Conservation (phyloP, 1,140 invertebrate species). For the Drosophila ercepeae region DNA sequence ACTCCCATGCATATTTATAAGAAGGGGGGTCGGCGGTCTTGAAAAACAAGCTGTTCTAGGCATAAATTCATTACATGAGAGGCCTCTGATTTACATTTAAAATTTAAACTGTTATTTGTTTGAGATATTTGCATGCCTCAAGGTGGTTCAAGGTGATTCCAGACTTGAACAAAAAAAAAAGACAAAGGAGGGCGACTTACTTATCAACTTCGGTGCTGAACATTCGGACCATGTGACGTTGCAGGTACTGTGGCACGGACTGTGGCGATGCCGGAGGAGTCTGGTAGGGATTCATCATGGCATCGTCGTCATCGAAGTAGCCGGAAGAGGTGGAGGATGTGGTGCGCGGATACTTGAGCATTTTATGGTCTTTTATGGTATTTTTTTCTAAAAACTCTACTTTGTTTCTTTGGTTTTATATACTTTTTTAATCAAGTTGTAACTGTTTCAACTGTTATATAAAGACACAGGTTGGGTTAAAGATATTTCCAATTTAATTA, state of each 20-base stretch:
- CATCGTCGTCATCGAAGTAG: slow-evolving; percentile 76
- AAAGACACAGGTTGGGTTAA: slow-evolving; percentile 27
- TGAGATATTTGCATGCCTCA: background rate
- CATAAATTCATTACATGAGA: slow-evolving; percentile 27
- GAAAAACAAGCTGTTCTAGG: slow-evolving; percentile 29
- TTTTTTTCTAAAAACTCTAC: background rate
- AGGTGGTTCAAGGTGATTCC: slow-evolving; percentile 9
- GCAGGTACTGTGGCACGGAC: slow-evolving; percentile 70
- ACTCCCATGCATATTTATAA: slow-evolving; percentile 40
- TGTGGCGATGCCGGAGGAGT: slow-evolving; percentile 72
- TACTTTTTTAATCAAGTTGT: slow-evolving; percentile 16
- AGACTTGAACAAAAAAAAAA: background rate
- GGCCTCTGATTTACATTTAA: slow-evolving; percentile 8
- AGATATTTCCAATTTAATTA: slow-evolving; percentile 57
- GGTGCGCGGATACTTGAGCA: slow-evolving; percentile 81
- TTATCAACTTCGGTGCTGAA: slow-evolving; percentile 79
- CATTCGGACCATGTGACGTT: slow-evolving; percentile 82
- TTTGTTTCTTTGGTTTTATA: slow-evolving; percentile 13
- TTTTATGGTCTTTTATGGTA: slow-evolving; percentile 23
- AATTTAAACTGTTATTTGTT: slow-evolving; percentile 4
- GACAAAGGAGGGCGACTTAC: slow-evolving; percentile 51
- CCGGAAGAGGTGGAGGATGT: slow-evolving; percentile 75
- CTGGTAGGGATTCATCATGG: slow-evolving; percentile 75
- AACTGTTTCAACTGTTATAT: slow-evolving; percentile 49
- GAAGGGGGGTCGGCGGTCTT: slow-evolving; percentile 4